These are phyloP conservation scores for Parotia lawesii DNA, from an alignment of 2,113 vertebrate species.

Conservation along the genomic window DNA sequence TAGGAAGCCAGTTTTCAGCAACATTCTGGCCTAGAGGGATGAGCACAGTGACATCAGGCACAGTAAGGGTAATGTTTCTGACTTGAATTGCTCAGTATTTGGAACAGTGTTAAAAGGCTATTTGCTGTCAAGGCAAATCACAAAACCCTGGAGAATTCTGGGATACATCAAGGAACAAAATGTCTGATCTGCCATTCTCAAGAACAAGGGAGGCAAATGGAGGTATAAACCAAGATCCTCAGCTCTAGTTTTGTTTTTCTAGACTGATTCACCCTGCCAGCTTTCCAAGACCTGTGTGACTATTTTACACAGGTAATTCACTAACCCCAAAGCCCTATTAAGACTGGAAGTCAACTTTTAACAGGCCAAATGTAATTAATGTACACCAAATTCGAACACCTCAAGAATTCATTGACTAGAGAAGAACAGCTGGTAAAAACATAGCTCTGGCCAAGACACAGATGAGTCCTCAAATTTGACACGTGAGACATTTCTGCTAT, in stretches of 20 bases:
- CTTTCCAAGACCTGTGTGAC: background rate
- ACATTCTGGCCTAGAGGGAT: background rate
- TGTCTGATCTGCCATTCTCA: background rate
- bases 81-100: background rate
- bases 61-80: background rate
- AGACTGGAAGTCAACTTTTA: background rate
- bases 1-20: background rate
- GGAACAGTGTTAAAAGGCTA: background rate
- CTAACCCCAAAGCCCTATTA: background rate
- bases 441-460: background rate
- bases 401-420: background rate
- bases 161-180: background rate
- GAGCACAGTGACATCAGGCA: background rate
- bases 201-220: background rate
- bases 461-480: background rate
- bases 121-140: background rate
- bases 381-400: background rate
- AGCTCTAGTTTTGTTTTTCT: background rate
- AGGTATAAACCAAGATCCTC: background rate
- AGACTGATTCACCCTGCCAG: background rate
- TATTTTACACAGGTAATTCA: background rate
- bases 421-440: background rate
- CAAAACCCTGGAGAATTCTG: background rate
- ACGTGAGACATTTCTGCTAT: rapidly evolving
- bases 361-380: background rate